phyloP scores from a whole-genome alignment of 2,888 invertebrate species.

The Limnephilus marmoratus region DNA sequence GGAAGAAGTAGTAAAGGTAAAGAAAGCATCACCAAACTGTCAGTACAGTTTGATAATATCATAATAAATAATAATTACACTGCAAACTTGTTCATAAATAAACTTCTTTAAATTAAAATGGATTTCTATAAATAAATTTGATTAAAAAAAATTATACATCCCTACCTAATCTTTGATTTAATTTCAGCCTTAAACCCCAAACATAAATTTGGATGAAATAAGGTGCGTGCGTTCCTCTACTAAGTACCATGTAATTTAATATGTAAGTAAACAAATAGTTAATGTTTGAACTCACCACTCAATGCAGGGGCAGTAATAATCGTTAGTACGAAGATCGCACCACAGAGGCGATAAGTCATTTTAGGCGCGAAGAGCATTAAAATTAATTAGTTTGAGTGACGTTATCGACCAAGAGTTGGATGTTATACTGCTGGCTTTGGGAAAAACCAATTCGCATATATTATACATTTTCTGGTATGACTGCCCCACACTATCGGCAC shows the following conservation, averaged over 20 bases:
- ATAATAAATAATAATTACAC: no score
- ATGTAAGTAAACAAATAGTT: background rate
- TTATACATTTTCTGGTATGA: background rate
- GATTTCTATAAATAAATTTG: no score
- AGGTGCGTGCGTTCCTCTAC: background rate
- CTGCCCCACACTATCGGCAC: background rate
- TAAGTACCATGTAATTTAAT: background rate
- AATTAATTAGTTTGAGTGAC: background rate
- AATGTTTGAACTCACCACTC: background rate
- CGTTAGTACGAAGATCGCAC: background rate
- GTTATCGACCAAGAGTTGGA: background rate
- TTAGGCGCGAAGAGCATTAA: background rate
- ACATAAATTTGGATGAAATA: no score
- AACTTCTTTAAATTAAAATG: no score
- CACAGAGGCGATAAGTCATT: background rate
- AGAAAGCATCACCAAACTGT: no score
- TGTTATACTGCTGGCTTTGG: background rate
- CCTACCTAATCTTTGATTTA: background rate
- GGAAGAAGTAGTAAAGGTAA: no score
- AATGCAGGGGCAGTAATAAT: background rate
- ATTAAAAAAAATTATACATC: background rate
- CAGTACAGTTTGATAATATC: no score
- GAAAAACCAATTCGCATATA: background rate
- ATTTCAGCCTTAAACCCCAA: background rate
- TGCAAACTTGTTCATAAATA: no score